Evolutionary conservation across 2,888 invertebrate genomes (phyloP), one percentile per base, ranked within the genome.

Genomic region (Callosobruchus maculatus): DNA sequence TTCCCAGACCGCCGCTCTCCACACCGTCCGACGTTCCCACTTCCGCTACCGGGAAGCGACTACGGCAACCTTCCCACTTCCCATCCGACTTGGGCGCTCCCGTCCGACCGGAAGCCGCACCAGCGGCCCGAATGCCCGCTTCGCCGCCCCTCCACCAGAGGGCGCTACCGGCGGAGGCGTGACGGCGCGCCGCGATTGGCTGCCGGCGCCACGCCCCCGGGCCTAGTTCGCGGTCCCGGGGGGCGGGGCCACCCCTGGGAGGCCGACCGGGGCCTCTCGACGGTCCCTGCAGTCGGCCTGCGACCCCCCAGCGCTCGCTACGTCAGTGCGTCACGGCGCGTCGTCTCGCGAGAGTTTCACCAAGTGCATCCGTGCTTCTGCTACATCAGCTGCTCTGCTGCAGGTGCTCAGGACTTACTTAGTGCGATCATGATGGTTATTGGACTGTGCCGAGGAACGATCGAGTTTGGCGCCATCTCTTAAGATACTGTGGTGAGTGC

Each of bases 241-340:
- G 83, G 82, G 81, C 81, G 77, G 81, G 71, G 71, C 73, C 81
- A 78, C 20, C 20, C 68, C 73, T 26, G n/a, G 22, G 20, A 13
- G 20, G 30, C 21, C 70, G 31, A n/a, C 66, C 70, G 67, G 20
- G 22, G 49, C 70, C 26, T 26, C 22, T 9, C 71, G 5, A 21
- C 66, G 49, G 66, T 22, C 74, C 68, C 74, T 18, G 49, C 75
- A 72, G 68, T 75, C 74, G 72, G 74, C 78, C 76, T 81, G 80
- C 83, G 81, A 82, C 84, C 76, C 77, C 82, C 76, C 79, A 82
- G 84, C 81, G 80, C 77, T 75, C 72, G 75, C 76, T 76, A 79
- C 78, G 78, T 76, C 83, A 26, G 83, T 82, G 81, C 49, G 49
- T 49, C 13, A 18, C 49, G 9, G 49, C 49, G 49, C 68, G 68